Evolutionary conservation across 2,888 invertebrate genomes (phyloP), one percentile per base, ranked within the genome.

Genomic region (Malacosoma neustria): DNA sequence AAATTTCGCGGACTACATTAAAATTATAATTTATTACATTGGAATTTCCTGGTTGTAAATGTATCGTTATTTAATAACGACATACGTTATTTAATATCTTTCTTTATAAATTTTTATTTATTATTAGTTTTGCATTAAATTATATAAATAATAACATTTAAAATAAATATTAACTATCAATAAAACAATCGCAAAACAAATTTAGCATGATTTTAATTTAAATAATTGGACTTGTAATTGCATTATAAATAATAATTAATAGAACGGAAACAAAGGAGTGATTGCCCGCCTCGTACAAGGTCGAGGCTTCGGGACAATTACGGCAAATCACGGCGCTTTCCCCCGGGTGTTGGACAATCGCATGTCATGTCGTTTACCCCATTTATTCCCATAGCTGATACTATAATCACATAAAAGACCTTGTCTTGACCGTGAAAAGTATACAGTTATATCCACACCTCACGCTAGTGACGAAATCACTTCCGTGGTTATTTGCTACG

Each of bases 351-450:
- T 54, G 51, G 54, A 59, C 50, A 43, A 47, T 38, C 54, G 50
- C 48, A 52, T 44, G 46, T 42, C 51, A 55, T 53, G 48, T 41
- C 53, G 41, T 40, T 44, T 46, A 48, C 48, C 49, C 46, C 39
- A 42, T 33, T 40, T 44, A 45, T 48, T 47, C 49, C 46, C 40
- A 42, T 34, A 29, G 34, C 33, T 32, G 37, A 33, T 38, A 47
- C 48, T 40, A 47, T 46, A 46, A 39, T 43, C 47, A 38, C 44
- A 48, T 45, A 45, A 42, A 50, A 69, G 71, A 71, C 74, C 79
- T 76, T 75, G 72, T 68, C 59, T 67, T 79, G 79, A 76, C 79
- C 79, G 74, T 75, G 79, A 80, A 72, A 68, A 55, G 38, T 11
- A 6, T 5, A n/a, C n/a, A 29, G 1, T 34, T 7, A 48, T 46